Conservation (phyloP, 1,140 invertebrate genomes). For the Platyura marginata region DNA sequence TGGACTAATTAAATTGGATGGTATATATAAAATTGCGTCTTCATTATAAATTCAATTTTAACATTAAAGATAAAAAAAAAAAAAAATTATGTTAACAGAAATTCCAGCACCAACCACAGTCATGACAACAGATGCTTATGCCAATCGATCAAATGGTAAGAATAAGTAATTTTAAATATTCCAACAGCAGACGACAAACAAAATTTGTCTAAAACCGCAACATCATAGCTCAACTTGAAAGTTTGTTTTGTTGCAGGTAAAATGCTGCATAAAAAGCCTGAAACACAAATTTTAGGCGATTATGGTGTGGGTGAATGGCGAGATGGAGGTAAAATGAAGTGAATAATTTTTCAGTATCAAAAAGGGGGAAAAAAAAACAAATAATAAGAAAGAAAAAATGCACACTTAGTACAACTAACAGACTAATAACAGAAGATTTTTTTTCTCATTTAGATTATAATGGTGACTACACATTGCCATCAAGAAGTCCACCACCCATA, state of each 20-base stretch:
- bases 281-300: constrained; percentile 9
- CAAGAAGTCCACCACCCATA: not conserved
- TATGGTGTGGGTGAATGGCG: constrained; percentile 25
- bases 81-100: constrained; percentile 37
- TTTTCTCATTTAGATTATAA: not conserved
- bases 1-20: constrained; percentile 79
- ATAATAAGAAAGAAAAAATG: too few relatives aligned
- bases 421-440: not conserved
- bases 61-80: too few relatives aligned
- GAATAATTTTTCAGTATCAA: not conserved
- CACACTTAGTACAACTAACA: too few relatives aligned
- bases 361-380: too few relatives aligned
- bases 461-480: not conserved
- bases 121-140: constrained; percentile 30
- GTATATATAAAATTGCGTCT: constrained; percentile 42
- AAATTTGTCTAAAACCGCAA: too few relatives aligned
- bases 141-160: constrained; percentile 3
- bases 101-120: constrained; percentile 49
- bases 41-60: not conserved
- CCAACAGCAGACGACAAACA: too few relatives aligned
- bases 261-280: not conserved
- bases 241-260: not conserved
- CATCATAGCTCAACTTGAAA: too few relatives aligned
- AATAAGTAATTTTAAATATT: too few relatives aligned
- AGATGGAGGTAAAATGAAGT: constrained; percentile 18